Evolutionary conservation across 2,888 invertebrate genomes (phyloP), one percentile per base, ranked within the genome.

Genomic region (Lithophane ornitopus): DNA sequence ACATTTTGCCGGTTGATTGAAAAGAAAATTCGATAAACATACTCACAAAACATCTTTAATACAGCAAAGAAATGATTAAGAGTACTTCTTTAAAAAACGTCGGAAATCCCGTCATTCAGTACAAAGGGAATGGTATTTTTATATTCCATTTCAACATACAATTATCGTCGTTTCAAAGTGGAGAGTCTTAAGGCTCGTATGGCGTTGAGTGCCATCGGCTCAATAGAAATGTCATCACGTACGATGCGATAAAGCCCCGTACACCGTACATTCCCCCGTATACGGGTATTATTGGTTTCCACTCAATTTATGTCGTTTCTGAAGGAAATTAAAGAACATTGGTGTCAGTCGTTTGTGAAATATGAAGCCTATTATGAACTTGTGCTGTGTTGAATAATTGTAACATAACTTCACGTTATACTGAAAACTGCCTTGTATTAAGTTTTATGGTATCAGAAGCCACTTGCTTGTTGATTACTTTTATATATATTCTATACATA

Each of bases 221-320:
- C 91, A 91, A 92, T 89, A 88, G 88, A 89, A 87, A 91, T 91
- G 90, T 89, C 90, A 87, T 89, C 92, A 89, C 90, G 90, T 88
- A 79, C 84, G 76, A 83, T 66, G 83, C 74, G 87, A 87, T 88
- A 89, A 85, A 83, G 86, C 87, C 88, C 79, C 84, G 80, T 84
- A 84, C 81, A 82, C 78, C 85, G 78, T 84, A 82, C 85, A 80
- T 86, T 87, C 75, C 75, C 65, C 70, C 73, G 59, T 81, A 70
- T 80, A 76, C 70, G 81, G 82, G 84, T 85, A 88, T 90, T 91
- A 91, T 90, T 89, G 89, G 87, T 89, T 90, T 87, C 84, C 87
- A 82, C 84, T 89, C 84, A 85, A 87, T 87, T 84, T 88, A 87
- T 85, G 74, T 82, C 76, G 76, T 56, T 86, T 80, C 73, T 49